These are phyloP conservation scores for Gymnoscelis rufifasciata DNA, from an alignment of 2,888 invertebrate genomes.

Conservation along the genomic window DNA sequence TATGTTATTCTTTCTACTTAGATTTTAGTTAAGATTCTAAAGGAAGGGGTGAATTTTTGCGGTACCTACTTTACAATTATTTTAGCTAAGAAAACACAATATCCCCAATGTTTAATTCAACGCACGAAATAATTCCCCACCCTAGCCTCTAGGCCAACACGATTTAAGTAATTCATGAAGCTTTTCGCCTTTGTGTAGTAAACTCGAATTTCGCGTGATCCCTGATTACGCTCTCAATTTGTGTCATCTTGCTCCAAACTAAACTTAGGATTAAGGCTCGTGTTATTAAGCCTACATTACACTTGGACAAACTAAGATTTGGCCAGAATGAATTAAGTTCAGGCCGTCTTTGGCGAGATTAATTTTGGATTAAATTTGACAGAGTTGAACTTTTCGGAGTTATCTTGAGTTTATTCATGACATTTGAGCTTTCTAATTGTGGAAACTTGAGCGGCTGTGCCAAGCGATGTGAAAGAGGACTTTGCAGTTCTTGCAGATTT, in stretches of 20 bases:
- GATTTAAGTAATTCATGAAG: not conserved
- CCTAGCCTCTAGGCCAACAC: no score
- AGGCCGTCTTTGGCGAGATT: conserved; percentile 29
- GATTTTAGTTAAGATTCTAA: no score
- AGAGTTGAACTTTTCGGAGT: conserved; percentile 27
- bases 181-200: no score
- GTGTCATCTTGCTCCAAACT: conserved; percentile 23
- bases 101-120: no score
- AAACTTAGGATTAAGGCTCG: conserved; percentile 20
- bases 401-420: conserved; percentile 8
- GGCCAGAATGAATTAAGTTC: conserved; percentile 29
- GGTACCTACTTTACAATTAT: no score
- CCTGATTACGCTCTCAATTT: conserved; percentile 10
- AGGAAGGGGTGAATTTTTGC: no score
- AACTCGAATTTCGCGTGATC: not conserved
- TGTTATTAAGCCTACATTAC: conserved; percentile 34
- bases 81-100: no score
- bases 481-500: not conserved
- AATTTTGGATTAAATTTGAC: conserved; percentile 31
- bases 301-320: conserved; percentile 33
- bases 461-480: conserved; percentile 1
- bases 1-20: no score
- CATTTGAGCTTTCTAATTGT: conserved; percentile 5
- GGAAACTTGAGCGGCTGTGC: conserved; percentile 1
- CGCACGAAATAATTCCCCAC: no score